Percentiles rank a stretch among this genome's conserved stretches.
phyloP scores from a whole-genome alignment of 1,140 invertebrate genomes.

The Myzus persicae region DNA sequence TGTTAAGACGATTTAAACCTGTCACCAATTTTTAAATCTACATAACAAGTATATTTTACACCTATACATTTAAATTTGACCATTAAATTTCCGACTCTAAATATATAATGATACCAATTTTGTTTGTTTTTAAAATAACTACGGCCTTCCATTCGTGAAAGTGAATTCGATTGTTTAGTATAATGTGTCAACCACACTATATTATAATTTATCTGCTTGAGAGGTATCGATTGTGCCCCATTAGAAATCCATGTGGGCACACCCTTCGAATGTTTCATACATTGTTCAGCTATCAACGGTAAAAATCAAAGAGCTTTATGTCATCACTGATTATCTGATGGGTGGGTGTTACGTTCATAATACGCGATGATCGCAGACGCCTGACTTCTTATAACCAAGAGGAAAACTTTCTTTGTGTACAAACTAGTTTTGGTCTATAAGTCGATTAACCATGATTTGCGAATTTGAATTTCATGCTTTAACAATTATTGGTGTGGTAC shows the following conservation, averaged over 20 bases:
- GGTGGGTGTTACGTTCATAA: neutral
- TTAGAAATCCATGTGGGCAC: constrained; percentile 39
- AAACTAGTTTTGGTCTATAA: neutral
- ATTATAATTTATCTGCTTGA: neutral
- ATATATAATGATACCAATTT: neutral
- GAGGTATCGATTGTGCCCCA: neutral
- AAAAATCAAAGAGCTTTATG: constrained; percentile 29
- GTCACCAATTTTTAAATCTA: neutral
- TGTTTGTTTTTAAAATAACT: constrained; percentile 25
- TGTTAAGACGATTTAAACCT: neutral
- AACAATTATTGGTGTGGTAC: neutral
- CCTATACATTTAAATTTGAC: neutral
- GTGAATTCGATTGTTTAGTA: constrained; percentile 14
- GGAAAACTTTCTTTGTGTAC: neutral
- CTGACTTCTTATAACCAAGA: too few species aligned
- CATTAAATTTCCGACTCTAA: neutral
- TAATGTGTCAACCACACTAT: neutral
- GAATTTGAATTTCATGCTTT: neutral
- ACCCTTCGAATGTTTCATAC: neutral
- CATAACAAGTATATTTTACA: neutral
- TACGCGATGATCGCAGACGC: neutral
- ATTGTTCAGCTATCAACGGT: neutral
- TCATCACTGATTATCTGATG: neutral
- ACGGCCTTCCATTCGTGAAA: constrained; percentile 23
- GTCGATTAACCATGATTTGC: neutral